Base-by-base conservation (phyloP, 2,113 vertebrate species). In the Epinephelus moara region DNA sequence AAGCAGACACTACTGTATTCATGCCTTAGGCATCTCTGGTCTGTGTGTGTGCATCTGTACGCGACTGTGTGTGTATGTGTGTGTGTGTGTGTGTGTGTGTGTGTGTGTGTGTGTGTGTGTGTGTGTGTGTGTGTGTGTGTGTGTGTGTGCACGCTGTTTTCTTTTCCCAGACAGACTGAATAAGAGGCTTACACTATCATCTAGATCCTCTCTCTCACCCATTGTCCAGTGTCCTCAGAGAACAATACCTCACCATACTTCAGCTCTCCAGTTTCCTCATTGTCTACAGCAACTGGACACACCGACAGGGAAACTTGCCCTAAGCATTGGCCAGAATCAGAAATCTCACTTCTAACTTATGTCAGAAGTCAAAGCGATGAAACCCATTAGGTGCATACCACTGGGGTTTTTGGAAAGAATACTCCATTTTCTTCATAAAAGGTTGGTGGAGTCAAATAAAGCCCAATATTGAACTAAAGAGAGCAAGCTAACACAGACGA, bases 281-380 rank as follows among this genome's bases (percentile, higher is more conserved):
- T 57, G 13, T 79, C 70, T 78, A 50, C 13, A 80, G 68, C 84
- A 61, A 49, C 68, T 73, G 81, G 42, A 12, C 42, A 45, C 42
- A 45, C 42, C 9, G 2, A 11, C 42, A 45, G 11, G 42, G 45
- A 21, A 12, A 45, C 42, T 45, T 3, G 27, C 69, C 56, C 82
- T 85, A 88, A 86, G 80, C 64, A 63, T 52, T 6, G 4, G 56
- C 64, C 64, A 73, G 52, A 84, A 66, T 92, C 74, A 81, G 62
- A 88, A 67, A 66, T 61, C 56, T 59, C 60, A 37, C 2, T 45
- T 45, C 68, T n/a, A 75, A 79, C 67, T 91, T 66, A 49, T 77
- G 78, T 92, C 81, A 88, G 64, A 70, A 82, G 78, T 88, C 70
- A 80, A 68, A 75, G 55, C 70, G 49, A 86, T 74, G 67, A 89